Base-by-base conservation (phyloP, 2,888 invertebrate genomes). In the Ectropis crepuscularia region DNA sequence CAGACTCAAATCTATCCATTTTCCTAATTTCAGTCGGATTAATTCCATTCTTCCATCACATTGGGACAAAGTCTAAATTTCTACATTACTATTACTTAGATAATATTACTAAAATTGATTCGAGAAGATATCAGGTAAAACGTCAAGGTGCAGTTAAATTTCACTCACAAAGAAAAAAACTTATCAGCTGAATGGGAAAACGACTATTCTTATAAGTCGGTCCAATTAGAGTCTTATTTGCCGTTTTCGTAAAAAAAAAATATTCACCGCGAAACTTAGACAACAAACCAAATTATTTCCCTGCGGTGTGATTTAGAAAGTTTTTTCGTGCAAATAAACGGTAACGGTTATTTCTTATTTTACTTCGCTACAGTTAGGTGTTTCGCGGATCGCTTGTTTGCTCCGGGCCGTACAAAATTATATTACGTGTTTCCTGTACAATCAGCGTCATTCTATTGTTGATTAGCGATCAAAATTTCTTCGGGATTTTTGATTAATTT, bases 211-310 rank as follows among this genome's bases (percentile, higher is more conserved):
- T 39, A 42, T 4, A 42, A 39, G 8, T 41, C 10, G 10, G n/a
- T 51, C 59, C 66, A 61, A 69, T 71, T 69, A 66, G 41, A 53
- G 60, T 69, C 69, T 71, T 69, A 58, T 70, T 68, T 67, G 67
- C 58, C 53, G 65, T 70, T 72, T 69, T 70, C 65, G 55, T 65
- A 62, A 49, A 16, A 9, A 54, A 28, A 65, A 61, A 71, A 74
- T 74, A 74, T 75, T 72, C 70, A 67, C 74, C 71, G 57, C 68
- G 70, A 66, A 74, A 74, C 68, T 70, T 72, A 80, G 78, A 79
- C 76, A 80, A 78, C 76, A 72, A 77, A 72, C 74, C 69, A 71
- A 71, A 77, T 79, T 74, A 78, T 81, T 81, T 81, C 78, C 76
- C 77, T 58, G 69, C 71, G 75, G 78, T 77, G 76, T 78, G 72